Evolutionary conservation across 2,113 vertebrate species (phyloP).

Genomic region (Mustela lutreola): DNA sequence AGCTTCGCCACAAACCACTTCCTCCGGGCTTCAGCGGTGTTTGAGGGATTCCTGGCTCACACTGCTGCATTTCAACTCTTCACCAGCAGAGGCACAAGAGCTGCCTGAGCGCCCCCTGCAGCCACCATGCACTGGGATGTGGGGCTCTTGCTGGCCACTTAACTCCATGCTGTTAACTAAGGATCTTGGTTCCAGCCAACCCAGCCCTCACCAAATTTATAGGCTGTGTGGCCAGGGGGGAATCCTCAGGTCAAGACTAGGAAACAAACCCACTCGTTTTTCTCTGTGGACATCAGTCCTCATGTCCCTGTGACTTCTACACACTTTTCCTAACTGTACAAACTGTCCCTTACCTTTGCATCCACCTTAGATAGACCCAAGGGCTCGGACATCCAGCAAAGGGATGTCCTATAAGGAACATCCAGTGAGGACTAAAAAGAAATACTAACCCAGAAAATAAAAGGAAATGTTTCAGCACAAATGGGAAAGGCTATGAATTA

Average conservation of each 20-base stretch:
- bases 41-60: background rate
- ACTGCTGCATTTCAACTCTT: background rate
- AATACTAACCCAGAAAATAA: background rate
- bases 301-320: slow-evolving; percentile 15
- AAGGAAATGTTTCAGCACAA: background rate
- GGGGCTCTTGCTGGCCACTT: accelerated
- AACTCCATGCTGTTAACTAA: background rate
- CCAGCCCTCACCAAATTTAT: background rate
- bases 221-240: background rate
- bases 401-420: background rate
- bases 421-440: background rate
- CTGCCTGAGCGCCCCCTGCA: accelerated
- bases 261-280: background rate
- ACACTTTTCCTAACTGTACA: background rate
- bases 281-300: background rate
- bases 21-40: background rate
- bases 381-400: background rate
- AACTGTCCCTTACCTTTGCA: background rate
- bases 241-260: background rate
- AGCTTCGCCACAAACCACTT: background rate
- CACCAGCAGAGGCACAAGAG: background rate
- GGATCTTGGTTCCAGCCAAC: background rate
- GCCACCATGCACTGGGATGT: accelerated
- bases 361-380: background rate
- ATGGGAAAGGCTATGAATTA: background rate